Percentiles rank a stretch among this genome's conserved stretches.
Conservation (phyloP, 2,888 invertebrate species). For the Atherix ibis region DNA sequence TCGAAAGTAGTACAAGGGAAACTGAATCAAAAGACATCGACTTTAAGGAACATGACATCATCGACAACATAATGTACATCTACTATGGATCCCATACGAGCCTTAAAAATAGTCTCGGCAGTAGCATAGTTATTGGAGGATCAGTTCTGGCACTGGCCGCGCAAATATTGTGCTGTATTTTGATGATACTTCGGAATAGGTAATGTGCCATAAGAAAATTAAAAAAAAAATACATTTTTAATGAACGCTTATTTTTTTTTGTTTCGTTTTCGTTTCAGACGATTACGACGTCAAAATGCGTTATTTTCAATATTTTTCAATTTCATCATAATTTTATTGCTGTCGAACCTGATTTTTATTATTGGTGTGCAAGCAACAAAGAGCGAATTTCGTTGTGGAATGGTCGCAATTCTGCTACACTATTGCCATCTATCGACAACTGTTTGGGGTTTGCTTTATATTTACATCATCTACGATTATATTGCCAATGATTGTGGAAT, state of each 20-base stretch:
- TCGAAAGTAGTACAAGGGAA: slow-evolving; percentile 2
- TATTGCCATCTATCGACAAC: slow-evolving; percentile 53
- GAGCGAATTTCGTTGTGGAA: slow-evolving; percentile 46
- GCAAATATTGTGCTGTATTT: slow-evolving; percentile 35
- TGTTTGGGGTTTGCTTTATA: slow-evolving; percentile 52
- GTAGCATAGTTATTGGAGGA: slow-evolving; percentile 34
- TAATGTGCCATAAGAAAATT: slow-evolving; percentile 2
- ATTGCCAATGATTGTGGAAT: slow-evolving; percentile 34
- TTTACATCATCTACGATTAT: slow-evolving; percentile 44
- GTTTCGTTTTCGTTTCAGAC: slow-evolving; percentile 7
- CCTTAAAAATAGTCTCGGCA: slow-evolving; percentile 36
- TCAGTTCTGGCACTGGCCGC: slow-evolving; percentile 36
- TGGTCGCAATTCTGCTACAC: slow-evolving; percentile 49
- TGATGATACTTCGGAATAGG: slow-evolving; percentile 16
- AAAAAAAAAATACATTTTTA: not conserved
- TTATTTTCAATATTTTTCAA: slow-evolving; percentile 41
- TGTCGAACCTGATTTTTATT: slow-evolving; percentile 46
- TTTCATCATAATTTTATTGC: slow-evolving; percentile 41
- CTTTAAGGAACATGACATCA: slow-evolving; percentile 51
- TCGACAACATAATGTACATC: slow-evolving; percentile 56
- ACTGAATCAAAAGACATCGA: slow-evolving; percentile 24
- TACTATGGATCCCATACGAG: slow-evolving; percentile 44
- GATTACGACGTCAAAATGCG: slow-evolving; percentile 14
- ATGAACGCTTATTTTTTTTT: slow-evolving; percentile 15
- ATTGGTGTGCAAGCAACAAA: slow-evolving; percentile 52